Evolutionary conservation across 2,888 invertebrate species (phyloP).

Genomic region (Heliconius aoede): DNA sequence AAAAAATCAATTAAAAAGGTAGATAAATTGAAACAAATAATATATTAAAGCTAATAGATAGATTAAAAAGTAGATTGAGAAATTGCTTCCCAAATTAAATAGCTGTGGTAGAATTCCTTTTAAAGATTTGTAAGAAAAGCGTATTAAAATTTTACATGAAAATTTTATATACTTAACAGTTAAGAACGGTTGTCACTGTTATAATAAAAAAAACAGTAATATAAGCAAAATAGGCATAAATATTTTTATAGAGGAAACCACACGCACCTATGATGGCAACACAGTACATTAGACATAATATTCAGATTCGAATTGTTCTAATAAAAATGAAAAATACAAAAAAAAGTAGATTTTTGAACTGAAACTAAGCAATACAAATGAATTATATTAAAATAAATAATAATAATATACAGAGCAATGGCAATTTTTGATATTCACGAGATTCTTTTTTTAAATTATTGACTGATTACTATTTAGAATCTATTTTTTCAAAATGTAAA

Average conservation of each 20-base stretch:
- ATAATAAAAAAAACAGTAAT: not conserved
- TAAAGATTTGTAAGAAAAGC: not conserved
- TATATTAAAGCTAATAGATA: not conserved
- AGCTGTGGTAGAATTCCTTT: conserved; percentile 6
- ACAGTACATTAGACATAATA: conserved; percentile 13
- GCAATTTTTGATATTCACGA: conserved; percentile 8
- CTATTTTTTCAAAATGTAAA: conserved; percentile 5
- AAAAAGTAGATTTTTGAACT: conserved; percentile 14
- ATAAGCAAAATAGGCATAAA: conserved; percentile 14
- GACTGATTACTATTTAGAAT: conserved; percentile 5
- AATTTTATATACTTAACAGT: not conserved
- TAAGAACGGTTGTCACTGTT: conserved; percentile 1
- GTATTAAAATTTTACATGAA: conserved; percentile 3
- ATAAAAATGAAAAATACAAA: conserved; percentile 12
- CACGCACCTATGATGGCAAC: conserved; percentile 35
- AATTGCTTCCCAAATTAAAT: conserved; percentile 1
- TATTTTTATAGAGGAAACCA: conserved; percentile 32
- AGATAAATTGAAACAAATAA: not conserved
- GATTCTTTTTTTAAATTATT: not conserved
- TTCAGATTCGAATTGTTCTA: not conserved
- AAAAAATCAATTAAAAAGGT: not conserved
- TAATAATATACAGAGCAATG: not conserved
- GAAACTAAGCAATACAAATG: conserved; percentile 10
- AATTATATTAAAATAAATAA: conserved; percentile 3
- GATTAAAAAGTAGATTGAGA: not conserved